These are phyloP conservation scores for Phyllotis vaccarum DNA, from an alignment of 2,797 vertebrate genomes.

Conservation along the genomic window DNA sequence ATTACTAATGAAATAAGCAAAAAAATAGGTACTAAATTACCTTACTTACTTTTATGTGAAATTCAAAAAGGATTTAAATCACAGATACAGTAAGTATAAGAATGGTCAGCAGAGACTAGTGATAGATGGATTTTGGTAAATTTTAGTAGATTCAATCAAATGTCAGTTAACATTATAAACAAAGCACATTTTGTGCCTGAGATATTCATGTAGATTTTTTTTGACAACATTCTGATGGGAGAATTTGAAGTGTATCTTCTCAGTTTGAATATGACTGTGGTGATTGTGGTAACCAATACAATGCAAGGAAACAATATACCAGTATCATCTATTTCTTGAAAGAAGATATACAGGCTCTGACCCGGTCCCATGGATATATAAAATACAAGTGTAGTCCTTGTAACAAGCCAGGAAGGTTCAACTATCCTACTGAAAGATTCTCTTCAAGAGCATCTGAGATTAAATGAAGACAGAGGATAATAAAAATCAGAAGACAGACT, in stretches of 20 bases:
- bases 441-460: not conserved
- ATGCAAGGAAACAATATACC: not conserved
- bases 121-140: accelerated
- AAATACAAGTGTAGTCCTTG: not conserved
- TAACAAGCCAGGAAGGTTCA: not conserved
- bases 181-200: not conserved
- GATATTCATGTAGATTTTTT: not conserved
- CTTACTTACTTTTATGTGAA: not conserved
- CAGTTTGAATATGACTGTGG: not conserved
- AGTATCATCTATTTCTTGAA: not conserved
- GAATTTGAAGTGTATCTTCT: not conserved
- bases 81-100: not conserved
- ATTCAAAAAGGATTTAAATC: not conserved
- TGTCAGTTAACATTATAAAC: not conserved
- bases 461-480: not conserved
- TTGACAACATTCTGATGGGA: not conserved
- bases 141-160: not conserved
- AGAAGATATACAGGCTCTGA: not conserved
- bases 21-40: not conserved
- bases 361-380: not conserved
- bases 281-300: not conserved
- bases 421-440: too few species aligned
- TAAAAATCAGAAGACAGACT: not conserved
- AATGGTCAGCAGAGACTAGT: accelerated
- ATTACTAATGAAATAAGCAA: not conserved